A percentile compares a stretch with the other conserved stretches of the same genome.
Conservation (phyloP, 2,113 vertebrate species). For the Channa argus region DNA sequence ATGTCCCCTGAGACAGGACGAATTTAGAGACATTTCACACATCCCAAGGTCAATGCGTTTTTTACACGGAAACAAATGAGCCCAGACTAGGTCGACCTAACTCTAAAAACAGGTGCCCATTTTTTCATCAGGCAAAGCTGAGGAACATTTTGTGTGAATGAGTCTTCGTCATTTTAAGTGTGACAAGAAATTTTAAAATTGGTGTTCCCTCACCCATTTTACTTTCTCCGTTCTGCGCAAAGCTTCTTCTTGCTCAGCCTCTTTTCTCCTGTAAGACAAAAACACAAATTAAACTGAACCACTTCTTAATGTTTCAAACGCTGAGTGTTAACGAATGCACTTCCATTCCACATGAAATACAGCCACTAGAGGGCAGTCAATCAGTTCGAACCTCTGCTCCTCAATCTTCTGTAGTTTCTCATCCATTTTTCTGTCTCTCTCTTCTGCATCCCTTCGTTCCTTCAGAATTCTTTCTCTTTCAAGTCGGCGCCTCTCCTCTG, state of each 20-base stretch:
- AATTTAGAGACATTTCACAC: constrained; percentile 1
- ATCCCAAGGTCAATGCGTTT: not conserved
- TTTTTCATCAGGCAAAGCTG: not conserved
- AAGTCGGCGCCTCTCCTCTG: constrained; percentile 82
- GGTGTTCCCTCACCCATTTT: constrained; percentile 78
- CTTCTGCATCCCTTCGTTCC: constrained; percentile 84
- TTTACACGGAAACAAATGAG: not conserved
- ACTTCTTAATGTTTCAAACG: not conserved
- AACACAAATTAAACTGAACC: not conserved
- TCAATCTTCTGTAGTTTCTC: constrained; percentile 86
- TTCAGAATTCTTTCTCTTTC: constrained; percentile 84
- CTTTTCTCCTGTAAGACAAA: constrained; percentile 73
- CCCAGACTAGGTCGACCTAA: not conserved
- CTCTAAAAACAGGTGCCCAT: not conserved
- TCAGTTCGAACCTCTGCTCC: constrained; percentile 82
- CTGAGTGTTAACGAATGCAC: not conserved
- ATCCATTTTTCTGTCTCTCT: constrained; percentile 85
- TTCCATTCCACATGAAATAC: not conserved
- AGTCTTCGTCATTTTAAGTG: not conserved
- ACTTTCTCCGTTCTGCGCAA: constrained; percentile 76
- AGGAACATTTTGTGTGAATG: not conserved
- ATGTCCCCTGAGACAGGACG: not conserved
- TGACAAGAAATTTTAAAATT: not conserved
- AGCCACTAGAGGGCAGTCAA: constrained; percentile 27
- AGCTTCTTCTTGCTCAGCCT: constrained; percentile 78